phyloP scores from a whole-genome alignment of 2,888 invertebrate species.

The Miltochrista miniata region DNA sequence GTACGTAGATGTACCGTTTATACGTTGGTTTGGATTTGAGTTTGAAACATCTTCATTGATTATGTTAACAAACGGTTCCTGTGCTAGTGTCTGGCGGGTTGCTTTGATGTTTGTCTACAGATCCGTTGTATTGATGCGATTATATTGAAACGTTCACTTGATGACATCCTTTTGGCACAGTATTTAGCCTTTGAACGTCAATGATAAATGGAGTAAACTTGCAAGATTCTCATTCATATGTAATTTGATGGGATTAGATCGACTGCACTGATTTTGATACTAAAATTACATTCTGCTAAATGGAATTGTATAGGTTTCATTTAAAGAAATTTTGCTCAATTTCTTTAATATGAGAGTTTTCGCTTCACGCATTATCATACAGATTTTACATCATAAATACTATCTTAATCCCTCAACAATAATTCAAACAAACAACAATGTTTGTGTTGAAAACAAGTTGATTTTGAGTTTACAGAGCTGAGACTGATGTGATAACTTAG shows the following conservation, averaged over 20 bases:
- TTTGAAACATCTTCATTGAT: constrained; percentile 62
- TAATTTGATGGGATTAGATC: too few species aligned
- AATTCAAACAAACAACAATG: constrained; percentile 40
- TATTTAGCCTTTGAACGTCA: constrained; percentile 34
- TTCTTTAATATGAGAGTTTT: too few species aligned
- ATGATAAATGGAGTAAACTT: constrained; percentile 32
- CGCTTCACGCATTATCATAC: too few species aligned
- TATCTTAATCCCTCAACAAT: constrained; percentile 37
- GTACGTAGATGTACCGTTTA: constrained; percentile 23
- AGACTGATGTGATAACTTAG: constrained; percentile 28
- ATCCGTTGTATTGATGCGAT: constrained; percentile 46
- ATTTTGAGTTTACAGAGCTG: constrained; percentile 37
- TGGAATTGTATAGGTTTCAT: too few species aligned
- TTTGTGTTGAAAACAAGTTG: constrained; percentile 35
- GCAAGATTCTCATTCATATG: too few species aligned
- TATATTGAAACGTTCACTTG: constrained; percentile 41
- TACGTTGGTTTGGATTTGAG: constrained; percentile 43
- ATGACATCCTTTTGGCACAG: constrained; percentile 38
- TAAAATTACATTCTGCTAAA: not conserved
- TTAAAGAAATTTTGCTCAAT: too few species aligned
- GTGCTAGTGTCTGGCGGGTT: constrained; percentile 47
- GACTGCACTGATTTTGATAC: too few species aligned
- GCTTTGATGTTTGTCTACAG: constrained; percentile 69
- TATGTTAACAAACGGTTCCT: constrained; percentile 70
- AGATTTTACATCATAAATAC: constrained; percentile 15